Percentiles rank a stretch among this genome's conserved stretches.
These are phyloP conservation scores for Potorous gilbertii DNA, from an alignment of 2,797 vertebrate species.

Conservation along the genomic window DNA sequence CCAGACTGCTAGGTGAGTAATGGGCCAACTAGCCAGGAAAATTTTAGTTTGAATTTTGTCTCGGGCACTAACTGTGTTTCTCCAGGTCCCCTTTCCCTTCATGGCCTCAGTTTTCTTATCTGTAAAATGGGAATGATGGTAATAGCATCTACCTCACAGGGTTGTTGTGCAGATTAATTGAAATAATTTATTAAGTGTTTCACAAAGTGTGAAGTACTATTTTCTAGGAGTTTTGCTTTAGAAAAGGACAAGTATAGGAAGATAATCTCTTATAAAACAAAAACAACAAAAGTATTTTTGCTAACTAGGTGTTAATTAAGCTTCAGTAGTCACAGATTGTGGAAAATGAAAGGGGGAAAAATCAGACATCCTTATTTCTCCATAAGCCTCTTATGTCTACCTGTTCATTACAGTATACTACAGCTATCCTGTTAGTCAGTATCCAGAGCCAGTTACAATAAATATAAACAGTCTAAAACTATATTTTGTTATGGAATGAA, in stretches of 20 bases:
- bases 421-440: neutral
- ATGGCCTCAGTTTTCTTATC: neutral
- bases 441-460: neutral
- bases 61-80: neutral
- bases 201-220: neutral
- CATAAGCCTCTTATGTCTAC: neutral
- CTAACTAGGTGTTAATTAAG: neutral
- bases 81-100: neutral
- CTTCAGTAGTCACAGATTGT: neutral
- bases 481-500: neutral
- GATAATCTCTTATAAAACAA: neutral
- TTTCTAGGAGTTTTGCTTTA: neutral
- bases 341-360: neutral
- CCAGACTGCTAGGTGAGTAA: neutral
- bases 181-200: neutral
- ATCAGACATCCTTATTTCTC: neutral
- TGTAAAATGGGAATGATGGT: neutral
- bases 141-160: neutral
- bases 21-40: neutral
- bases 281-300: neutral
- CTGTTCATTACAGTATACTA: neutral
- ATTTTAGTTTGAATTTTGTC: neutral
- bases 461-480: neutral
- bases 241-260: neutral
- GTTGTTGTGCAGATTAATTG: neutral